These are phyloP conservation scores for Actinernus sp. DNA, from an alignment of 92 coral and sea anemone genomes.

Conservation along the genomic window DNA sequence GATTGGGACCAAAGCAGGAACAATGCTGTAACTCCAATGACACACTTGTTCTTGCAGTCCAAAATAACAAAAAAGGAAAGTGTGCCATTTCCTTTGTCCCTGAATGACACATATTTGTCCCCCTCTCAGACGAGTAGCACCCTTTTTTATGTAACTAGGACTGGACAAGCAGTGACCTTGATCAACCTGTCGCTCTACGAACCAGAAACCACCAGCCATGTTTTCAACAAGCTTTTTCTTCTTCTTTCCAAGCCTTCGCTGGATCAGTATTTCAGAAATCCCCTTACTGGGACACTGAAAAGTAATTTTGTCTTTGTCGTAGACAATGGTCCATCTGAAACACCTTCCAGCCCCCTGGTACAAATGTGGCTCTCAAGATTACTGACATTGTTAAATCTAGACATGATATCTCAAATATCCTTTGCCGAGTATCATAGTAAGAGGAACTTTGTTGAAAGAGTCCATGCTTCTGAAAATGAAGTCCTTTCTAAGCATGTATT, in stretches of 20 bases:
- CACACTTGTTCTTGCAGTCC: constrained; percentile 2
- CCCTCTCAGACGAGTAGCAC: not conserved
- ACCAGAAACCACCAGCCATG: constrained; percentile 54
- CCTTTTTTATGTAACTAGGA: constrained; percentile 32
- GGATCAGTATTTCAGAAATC: too few relatives aligned
- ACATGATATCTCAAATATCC: too few relatives aligned
- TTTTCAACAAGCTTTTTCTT: constrained; percentile 59
- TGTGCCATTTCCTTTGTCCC: not conserved
- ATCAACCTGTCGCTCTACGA: constrained; percentile 46
- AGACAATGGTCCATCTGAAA: too few relatives aligned
- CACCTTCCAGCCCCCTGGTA: too few relatives aligned
- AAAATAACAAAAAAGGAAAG: constrained; percentile 12
- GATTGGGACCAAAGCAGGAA: constrained; percentile 5
- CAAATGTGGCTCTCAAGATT: too few relatives aligned
- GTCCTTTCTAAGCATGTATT: not conserved
- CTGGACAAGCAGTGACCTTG: constrained; percentile 64
- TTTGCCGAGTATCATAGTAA: too few relatives aligned
- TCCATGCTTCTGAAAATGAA: too few relatives aligned
- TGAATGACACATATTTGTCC: not conserved
- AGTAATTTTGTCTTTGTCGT: too few relatives aligned
- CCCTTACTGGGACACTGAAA: too few relatives aligned
- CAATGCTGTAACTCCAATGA: constrained; percentile 12
- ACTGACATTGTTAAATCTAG: too few relatives aligned
- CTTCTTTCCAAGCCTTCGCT: constrained; percentile 48
- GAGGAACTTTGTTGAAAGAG: too few relatives aligned